A percentile compares a stretch with the other conserved stretches of the same genome.
These are phyloP conservation scores for Orchesellides sinensis DNA, from an alignment of 2,888 invertebrate genomes.

Conservation along the genomic window DNA sequence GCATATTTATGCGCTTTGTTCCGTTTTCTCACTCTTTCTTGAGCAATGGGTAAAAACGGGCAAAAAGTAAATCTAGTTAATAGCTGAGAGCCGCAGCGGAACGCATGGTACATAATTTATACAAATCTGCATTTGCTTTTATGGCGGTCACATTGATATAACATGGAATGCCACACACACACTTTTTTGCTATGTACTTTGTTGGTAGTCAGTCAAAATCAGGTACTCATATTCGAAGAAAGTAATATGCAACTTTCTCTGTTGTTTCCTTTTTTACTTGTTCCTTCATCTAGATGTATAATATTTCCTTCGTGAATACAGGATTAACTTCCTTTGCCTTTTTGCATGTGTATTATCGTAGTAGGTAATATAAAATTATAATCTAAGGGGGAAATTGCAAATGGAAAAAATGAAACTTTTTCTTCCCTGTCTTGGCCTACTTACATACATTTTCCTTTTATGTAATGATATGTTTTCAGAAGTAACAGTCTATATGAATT, in stretches of 20 bases:
- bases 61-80: conserved; percentile 48
- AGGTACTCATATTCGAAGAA: conserved; percentile 51
- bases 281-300: not conserved
- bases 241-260: conserved; percentile 45
- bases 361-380: not conserved
- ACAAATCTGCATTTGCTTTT: conserved; percentile 36
- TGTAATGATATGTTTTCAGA: not conserved
- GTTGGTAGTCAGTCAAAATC: conserved; percentile 43
- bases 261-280: conserved; percentile 24
- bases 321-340: conserved; percentile 27
- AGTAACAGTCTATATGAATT: not conserved
- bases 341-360: not conserved
- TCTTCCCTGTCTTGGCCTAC: conserved; percentile 45
- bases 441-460: conserved; percentile 11
- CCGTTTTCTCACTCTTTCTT: not conserved
- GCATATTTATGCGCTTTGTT: not conserved
- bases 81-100: conserved; percentile 42
- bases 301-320: conserved; percentile 10
- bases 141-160: not conserved
- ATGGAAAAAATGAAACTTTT: conserved; percentile 27
- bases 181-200: not conserved
- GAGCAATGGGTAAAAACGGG: not conserved
- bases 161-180: not conserved
- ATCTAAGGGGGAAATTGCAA: not conserved
- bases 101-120: conserved; percentile 39